Conservation (phyloP, 2,797 vertebrate genomes). For the Hemibagrus guttatus region DNA sequence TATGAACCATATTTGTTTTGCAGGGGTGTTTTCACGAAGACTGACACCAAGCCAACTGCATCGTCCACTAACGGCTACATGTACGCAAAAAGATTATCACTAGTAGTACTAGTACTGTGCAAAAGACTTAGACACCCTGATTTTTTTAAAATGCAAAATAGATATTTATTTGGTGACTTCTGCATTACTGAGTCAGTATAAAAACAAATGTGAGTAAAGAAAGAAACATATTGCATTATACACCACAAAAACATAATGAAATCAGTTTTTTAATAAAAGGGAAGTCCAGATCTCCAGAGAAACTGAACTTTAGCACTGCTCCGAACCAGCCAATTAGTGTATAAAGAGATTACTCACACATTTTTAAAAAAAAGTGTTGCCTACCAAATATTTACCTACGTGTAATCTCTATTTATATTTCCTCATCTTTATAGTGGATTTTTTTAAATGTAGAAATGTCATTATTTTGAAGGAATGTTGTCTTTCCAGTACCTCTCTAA, state of each 20-base stretch:
- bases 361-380: not conserved
- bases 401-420: not conserved
- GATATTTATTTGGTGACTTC: not conserved
- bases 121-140: not conserved
- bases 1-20: constrained; percentile 36
- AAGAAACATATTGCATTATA: not conserved
- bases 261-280: not conserved
- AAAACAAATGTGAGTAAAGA: not conserved
- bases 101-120: not conserved
- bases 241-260: not conserved
- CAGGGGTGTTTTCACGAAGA: constrained; percentile 74
- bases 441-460: not conserved
- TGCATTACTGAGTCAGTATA: not conserved
- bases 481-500: too few species aligned
- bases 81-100: constrained; percentile 57
- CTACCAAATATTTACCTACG: not conserved
- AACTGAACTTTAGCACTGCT: not conserved
- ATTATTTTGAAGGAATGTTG: not conserved
- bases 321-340: not conserved
- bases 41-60: constrained; percentile 62
- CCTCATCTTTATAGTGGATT: not conserved
- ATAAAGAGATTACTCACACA: not conserved
- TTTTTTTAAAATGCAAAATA: not conserved
- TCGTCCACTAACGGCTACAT: constrained; percentile 62
- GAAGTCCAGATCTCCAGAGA: not conserved